Conservation (phyloP, 92 coral and sea anemone genomes). For the Phenganax stokvisi region DNA sequence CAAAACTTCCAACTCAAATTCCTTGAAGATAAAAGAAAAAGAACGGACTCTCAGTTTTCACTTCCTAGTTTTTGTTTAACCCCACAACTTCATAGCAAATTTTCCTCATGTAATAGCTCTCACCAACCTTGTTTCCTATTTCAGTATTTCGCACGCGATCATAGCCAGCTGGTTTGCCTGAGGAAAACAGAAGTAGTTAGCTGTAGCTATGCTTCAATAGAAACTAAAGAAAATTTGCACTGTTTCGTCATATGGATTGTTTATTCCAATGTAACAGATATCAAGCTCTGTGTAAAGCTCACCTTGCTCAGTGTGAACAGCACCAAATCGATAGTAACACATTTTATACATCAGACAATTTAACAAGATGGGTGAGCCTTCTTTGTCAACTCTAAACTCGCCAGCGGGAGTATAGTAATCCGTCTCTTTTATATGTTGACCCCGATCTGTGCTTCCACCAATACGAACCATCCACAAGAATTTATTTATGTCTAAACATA, state of each 20-base stretch:
- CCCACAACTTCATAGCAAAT: not conserved
- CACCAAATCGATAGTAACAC: conserved; percentile 99
- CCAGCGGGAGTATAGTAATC: conserved; percentile 97
- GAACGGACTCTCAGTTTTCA: not conserved
- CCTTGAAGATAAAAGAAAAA: conserved; percentile 45
- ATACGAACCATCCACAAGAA: conserved; percentile 99
- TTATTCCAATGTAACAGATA: not conserved
- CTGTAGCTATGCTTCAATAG: not conserved
- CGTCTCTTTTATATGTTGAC: conserved; percentile 91
- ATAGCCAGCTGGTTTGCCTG: conserved; percentile 96
- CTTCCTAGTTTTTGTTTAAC: no score
- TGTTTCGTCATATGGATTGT: not conserved
- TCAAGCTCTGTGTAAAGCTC: conserved; percentile 1
- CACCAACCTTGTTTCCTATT: conserved; percentile 86
- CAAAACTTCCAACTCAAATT: conserved; percentile 95
- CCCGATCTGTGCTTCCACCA: conserved; percentile 98
- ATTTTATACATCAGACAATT: conserved; percentile 99
- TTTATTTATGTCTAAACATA: conserved; percentile 82
- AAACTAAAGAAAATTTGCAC: not conserved
- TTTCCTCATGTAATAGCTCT: not conserved
- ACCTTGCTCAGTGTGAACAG: conserved; percentile 98
- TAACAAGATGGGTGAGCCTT: conserved; percentile 80
- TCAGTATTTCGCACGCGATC: conserved; percentile 98
- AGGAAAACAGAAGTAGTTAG: not conserved
- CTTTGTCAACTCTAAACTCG: conserved; percentile 93